Base-by-base conservation (phyloP, 2,888 invertebrate genomes). In the Julus scandinavius region DNA sequence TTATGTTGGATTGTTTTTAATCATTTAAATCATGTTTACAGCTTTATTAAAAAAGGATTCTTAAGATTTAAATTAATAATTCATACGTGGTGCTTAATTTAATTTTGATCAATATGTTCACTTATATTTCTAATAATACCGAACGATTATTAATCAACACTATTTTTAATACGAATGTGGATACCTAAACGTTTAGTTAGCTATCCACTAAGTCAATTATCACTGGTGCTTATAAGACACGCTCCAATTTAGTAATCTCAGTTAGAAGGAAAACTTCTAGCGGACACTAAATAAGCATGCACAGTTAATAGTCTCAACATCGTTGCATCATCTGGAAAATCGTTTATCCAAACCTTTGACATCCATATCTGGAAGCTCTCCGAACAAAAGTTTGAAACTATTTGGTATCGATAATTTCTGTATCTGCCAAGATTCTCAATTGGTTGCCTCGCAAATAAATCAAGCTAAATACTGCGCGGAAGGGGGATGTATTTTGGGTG, bases 401-500 rank as follows among this genome's bases (percentile, higher is more conserved):
- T 80, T 80, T 80, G 80, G 80, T 80, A 15, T 29, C 3, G 80
- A 13, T 15, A 38, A 40, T 38, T 20, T 72, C 72, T 58, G 38
- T 80, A 38, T 80, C 29, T n/a, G 20, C 63, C 7, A 20, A 72
- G 63, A 20, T 20, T 20, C 20, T 20, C 20, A 17, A 54, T 17
- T 72, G 38, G 38, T 15, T 80, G 38, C 38, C 15, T 38, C 80
- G 80, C 13, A 38, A 29, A n/a, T 29, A 72, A 7, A n/a, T 29
- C 20, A 7, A 20, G 7, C n/a, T 63, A 63, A 20, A 63, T 63
- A n/a, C 5, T 63, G 63, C 63, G 63, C 63, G 7, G 29, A 72
- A 11, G 80, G 80, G 80, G 38, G 29, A 80, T 80, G 80, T 29
- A 38, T 38, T 80, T 38, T 38, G 80, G 80, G 80, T 80, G 80